Evolutionary conservation across 2,888 invertebrate species (phyloP).

Genomic region (Drosophila acutilabella): DNA sequence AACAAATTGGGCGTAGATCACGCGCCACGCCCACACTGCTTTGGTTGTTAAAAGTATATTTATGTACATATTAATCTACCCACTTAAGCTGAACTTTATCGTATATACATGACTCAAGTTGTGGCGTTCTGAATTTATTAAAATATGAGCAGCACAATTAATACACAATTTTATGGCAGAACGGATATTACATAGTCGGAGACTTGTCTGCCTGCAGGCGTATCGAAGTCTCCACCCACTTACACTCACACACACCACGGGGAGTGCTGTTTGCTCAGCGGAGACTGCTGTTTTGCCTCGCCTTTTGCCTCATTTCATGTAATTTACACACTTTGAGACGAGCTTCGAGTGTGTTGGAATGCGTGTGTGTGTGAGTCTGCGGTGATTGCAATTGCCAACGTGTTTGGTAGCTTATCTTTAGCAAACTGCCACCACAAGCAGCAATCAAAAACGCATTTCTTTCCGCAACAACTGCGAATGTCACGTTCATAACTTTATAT

Average conservation of each 20-base stretch:
- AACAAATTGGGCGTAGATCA: background rate
- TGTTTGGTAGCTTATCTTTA: constrained; percentile 54
- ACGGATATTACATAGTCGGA: background rate
- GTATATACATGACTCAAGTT: background rate
- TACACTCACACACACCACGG: constrained; percentile 13
- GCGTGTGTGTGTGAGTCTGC: background rate
- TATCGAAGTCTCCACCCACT: constrained; percentile 9
- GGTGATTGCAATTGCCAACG: constrained; percentile 40
- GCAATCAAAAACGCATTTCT: constrained; percentile 69
- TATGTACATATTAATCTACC: background rate
- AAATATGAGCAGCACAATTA: background rate
- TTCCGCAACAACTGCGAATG: constrained; percentile 41
- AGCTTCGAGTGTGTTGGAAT: constrained; percentile 4
- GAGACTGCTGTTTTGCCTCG: constrained; percentile 37
- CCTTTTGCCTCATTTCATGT: constrained; percentile 41
- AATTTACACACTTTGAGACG: constrained; percentile 53
- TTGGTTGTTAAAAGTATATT: background rate
- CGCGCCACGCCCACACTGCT: background rate
- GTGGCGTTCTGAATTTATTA: background rate
- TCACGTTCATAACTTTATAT: constrained; percentile 62
- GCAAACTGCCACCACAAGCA: constrained; percentile 51
- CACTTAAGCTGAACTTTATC: background rate
- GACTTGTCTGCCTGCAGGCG: constrained; percentile 22
- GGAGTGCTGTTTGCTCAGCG: constrained; percentile 46
- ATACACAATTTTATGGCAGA: background rate